Percentiles rank a stretch among this genome's conserved stretches.
Conservation (phyloP, 1,140 invertebrate genomes). For the Drosophila littoralis region DNA sequence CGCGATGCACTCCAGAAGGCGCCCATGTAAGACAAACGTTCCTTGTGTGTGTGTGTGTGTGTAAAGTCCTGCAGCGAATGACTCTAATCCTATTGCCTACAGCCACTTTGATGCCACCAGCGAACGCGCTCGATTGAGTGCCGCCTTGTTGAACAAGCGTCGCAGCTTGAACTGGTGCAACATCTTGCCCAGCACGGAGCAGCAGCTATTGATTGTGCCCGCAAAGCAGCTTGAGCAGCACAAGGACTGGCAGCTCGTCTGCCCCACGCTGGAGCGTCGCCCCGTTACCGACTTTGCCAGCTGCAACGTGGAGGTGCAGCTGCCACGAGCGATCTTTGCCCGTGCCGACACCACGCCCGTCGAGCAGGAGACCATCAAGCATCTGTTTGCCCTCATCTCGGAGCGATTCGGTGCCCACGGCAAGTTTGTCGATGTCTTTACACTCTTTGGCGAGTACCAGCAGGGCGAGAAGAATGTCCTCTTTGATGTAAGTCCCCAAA, state of each 20-base stretch:
- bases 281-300: conserved; percentile 64
- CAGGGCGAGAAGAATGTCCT: conserved; percentile 66
- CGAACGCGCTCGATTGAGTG: conserved; percentile 54
- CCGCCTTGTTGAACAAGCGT: conserved; percentile 69
- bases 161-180: conserved; percentile 61
- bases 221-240: conserved; percentile 64
- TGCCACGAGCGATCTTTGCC: conserved; percentile 70
- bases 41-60: too few species aligned
- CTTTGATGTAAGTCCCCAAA: conserved; percentile 61
- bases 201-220: conserved; percentile 60
- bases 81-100: background rate
- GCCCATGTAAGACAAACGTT: conserved; percentile 60
- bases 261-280: conserved; percentile 60
- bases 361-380: conserved; percentile 76
- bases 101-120: conserved; percentile 68
- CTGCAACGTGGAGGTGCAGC: conserved; percentile 75
- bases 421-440: conserved; percentile 78
- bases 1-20: conserved; percentile 61
- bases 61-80: too few species aligned
- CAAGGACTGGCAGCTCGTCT: conserved; percentile 75
- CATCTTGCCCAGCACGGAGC: conserved; percentile 38
- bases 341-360: conserved; percentile 54
- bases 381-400: conserved; percentile 74
- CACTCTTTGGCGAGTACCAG: conserved; percentile 69
- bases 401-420: conserved; percentile 69